These are phyloP conservation scores for Nyctalus aviator DNA, from an alignment of 2,797 vertebrate genomes.

Conservation along the genomic window DNA sequence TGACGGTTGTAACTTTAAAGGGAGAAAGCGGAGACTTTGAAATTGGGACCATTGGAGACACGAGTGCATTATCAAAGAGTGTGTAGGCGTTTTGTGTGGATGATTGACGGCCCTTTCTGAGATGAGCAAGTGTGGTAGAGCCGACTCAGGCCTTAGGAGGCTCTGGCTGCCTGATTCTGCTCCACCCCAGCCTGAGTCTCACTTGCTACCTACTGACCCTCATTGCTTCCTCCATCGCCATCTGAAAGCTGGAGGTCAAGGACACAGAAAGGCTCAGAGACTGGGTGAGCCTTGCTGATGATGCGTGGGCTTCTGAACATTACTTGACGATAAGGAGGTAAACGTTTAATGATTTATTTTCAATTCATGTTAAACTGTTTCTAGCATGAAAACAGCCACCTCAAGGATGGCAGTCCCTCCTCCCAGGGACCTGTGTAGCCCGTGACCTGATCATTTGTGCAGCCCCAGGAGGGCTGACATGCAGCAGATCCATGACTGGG, in stretches of 20 bases:
- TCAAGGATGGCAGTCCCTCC: not conserved
- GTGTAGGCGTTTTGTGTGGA: not conserved
- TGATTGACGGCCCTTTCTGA: conserved; percentile 49
- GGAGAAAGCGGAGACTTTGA: conserved; percentile 61
- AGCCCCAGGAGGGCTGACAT: not conserved
- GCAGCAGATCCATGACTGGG: not conserved
- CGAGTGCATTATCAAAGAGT: not conserved
- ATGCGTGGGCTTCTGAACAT: not conserved
- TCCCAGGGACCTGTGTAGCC: not conserved
- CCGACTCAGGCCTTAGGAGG: not conserved
- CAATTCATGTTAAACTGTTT: not conserved
- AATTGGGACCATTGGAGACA: conserved; percentile 45
- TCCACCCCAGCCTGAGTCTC: not conserved
- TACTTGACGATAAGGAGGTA: not conserved
- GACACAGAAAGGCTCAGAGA: not conserved
- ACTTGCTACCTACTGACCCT: not conserved
- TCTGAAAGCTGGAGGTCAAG: not conserved
- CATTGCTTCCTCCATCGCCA: rapidly evolving
- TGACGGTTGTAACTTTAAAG: conserved; percentile 50
- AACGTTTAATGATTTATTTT: conserved; percentile 55
- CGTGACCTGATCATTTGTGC: not conserved
- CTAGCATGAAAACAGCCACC: not conserved
- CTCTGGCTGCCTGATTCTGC: not conserved
- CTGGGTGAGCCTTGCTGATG: not conserved
- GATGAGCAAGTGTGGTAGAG: conserved; percentile 1